Conservation (phyloP, 2,888 invertebrate genomes). For the Julus scanicus region DNA sequence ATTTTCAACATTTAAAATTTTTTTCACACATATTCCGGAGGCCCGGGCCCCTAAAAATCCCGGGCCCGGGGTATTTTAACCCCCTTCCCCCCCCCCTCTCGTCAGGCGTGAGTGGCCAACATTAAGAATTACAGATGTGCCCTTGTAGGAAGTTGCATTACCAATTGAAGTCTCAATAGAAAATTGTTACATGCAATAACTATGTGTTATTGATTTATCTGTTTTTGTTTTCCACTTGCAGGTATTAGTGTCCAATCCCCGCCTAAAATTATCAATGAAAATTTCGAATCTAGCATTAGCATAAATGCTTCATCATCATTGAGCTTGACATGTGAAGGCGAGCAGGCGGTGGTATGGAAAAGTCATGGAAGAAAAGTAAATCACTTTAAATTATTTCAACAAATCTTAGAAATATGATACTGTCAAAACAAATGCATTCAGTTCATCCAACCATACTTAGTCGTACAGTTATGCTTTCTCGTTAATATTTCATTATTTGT, state of each 20-base stretch:
- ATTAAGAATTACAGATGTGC: too few relatives aligned
- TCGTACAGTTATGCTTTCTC: background rate
- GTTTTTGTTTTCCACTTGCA: background rate
- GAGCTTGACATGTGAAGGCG: slow-evolving; percentile 41
- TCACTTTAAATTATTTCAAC: background rate
- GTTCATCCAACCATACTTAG: too few relatives aligned
- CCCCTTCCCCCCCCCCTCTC: too few relatives aligned
- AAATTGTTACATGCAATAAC: background rate
- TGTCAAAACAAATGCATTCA: too few relatives aligned
- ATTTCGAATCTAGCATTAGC: background rate
- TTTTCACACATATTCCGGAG: too few relatives aligned
- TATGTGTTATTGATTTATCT: background rate
- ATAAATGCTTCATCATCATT: background rate
- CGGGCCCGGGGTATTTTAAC: too few relatives aligned
- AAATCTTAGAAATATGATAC: background rate
- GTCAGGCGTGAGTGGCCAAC: too few relatives aligned
- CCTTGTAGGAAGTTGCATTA: too few relatives aligned
- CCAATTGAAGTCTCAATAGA: too few relatives aligned
- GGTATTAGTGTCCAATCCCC: background rate
- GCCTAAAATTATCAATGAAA: background rate
- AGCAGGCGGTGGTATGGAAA: slow-evolving; percentile 12
- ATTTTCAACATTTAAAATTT: too few relatives aligned
- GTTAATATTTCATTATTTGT: background rate
- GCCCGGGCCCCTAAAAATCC: too few relatives aligned
- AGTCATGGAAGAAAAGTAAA: slow-evolving; percentile 46